These are phyloP conservation scores for Pentamera pediparva DNA, from an alignment of 53 echinoderm and acorn worm genomes.

Conservation along the genomic window DNA sequence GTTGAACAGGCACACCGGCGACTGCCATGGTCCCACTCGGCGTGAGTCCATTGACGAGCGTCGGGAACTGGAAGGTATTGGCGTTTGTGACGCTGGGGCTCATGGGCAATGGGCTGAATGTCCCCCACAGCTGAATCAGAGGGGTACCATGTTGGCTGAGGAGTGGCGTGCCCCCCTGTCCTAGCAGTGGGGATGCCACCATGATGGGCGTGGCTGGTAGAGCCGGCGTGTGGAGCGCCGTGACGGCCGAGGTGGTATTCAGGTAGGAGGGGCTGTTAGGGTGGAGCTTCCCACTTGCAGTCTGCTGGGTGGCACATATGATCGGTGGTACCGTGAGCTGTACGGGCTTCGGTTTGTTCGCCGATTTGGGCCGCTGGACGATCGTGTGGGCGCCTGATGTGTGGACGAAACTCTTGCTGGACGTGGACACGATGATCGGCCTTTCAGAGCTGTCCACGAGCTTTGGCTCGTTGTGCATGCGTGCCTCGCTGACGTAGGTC, in stretches of 20 bases:
- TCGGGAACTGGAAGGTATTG: constrained; percentile 94
- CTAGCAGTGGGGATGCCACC: constrained; percentile 81
- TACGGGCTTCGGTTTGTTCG: constrained; percentile 58
- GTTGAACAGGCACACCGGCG: constrained; percentile 54
- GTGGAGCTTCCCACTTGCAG: constrained; percentile 30
- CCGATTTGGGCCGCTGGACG: constrained; percentile 34
- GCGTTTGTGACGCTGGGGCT: constrained; percentile 74
- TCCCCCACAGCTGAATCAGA: constrained; percentile 85
- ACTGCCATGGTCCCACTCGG: constrained; percentile 51
- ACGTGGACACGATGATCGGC: constrained; percentile 42
- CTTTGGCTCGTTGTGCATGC: constrained; percentile 69
- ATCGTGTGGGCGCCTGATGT: constrained; percentile 13
- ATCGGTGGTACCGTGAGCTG: constrained; percentile 59
- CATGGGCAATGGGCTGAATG: constrained; percentile 90
- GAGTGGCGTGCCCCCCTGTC: constrained; percentile 67
- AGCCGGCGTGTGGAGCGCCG: constrained; percentile 62
- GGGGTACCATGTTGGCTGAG: constrained; percentile 48
- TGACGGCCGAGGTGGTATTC: constrained; percentile 35
- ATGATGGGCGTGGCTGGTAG: constrained; percentile 85
- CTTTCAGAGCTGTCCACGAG: constrained; percentile 81
- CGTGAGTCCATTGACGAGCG: constrained; percentile 60
- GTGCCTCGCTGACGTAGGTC: constrained; percentile 62
- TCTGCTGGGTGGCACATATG: constrained; percentile 47
- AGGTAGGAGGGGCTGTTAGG: constrained; percentile 76
- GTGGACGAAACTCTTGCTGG: constrained; percentile 10